These are phyloP conservation scores for Phalacrocorax brasilianus DNA, from an alignment of 2,113 vertebrate species.

Conservation along the genomic window DNA sequence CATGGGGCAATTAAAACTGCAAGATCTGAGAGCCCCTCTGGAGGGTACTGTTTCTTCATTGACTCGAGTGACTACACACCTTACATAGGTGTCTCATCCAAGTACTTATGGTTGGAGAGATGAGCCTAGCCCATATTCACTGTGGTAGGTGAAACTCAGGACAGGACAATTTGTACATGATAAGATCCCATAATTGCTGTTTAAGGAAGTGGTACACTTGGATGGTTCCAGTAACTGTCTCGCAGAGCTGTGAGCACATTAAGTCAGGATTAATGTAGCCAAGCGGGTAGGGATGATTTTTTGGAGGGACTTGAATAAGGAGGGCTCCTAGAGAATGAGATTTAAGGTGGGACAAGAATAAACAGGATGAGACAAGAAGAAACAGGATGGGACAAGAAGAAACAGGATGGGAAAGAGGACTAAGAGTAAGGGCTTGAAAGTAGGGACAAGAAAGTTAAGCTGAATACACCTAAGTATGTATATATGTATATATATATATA, in stretches of 20 bases:
- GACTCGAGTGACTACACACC: neutral
- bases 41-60: neutral
- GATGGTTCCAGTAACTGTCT: neutral
- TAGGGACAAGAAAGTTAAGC: neutral
- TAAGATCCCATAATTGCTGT: neutral
- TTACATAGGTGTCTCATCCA: neutral
- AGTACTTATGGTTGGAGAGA: neutral
- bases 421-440: neutral
- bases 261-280: neutral
- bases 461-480: neutral
- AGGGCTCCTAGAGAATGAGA: neutral
- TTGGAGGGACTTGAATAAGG: neutral
- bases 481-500: no score
- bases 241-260: neutral
- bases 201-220: neutral
- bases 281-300: neutral
- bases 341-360: neutral
- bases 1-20: neutral
- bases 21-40: neutral
- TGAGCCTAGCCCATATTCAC: neutral
- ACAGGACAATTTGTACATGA: neutral
- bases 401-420: neutral
- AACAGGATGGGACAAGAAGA: neutral
- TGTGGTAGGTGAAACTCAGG: neutral
- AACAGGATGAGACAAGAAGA: neutral